Evolutionary conservation across 2,888 invertebrate species (phyloP), one percentile per base, ranked within the genome.

Genomic region (Zaprionus bogoriensis): DNA sequence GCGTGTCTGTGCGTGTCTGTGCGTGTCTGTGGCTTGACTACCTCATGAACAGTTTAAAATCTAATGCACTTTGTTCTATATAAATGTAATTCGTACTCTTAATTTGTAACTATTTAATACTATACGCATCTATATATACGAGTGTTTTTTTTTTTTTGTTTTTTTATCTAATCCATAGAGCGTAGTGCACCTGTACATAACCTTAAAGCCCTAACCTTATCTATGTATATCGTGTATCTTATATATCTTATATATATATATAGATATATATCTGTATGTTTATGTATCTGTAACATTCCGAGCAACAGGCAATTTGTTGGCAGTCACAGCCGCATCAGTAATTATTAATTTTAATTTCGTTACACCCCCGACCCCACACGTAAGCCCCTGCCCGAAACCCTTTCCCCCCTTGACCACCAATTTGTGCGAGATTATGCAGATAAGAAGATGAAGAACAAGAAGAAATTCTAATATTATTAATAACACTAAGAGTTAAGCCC

Each of bases 281-380:
- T 61, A 36, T 71, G 45, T 74, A 80, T 78, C 81, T 69, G 65
- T 82, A 77, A 76, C 74, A 82, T 81, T 87, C 82, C 77, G 68
- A 72, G 79, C 77, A 77, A 72, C 77, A 69, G 61, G 68, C 67
- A 69, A 67, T 71, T 67, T 81, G 77, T 67, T 65, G 68, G 70
- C 77, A 85, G 87, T 81, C 87, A 82, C 84, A 84, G 78, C 87
- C 81, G 87, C 87, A 87, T 77, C 86, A 87, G 87, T 87, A 87
- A 87, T 87, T 87, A 87, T 88, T 87, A 88, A 83, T 85, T 86
- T 76, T 86, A 88, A 87, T 82, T 85, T 65, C 44, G 47, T 67
- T 67, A 54, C 54, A 67, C 42, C 69, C 27, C n/a, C 7, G 0
- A 3, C 28, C 17, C 14, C 9, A 19, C 9, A 10, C 4, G 27